Base-by-base conservation (phyloP, 2,888 invertebrate genomes). In the Amphipoea oculea region DNA sequence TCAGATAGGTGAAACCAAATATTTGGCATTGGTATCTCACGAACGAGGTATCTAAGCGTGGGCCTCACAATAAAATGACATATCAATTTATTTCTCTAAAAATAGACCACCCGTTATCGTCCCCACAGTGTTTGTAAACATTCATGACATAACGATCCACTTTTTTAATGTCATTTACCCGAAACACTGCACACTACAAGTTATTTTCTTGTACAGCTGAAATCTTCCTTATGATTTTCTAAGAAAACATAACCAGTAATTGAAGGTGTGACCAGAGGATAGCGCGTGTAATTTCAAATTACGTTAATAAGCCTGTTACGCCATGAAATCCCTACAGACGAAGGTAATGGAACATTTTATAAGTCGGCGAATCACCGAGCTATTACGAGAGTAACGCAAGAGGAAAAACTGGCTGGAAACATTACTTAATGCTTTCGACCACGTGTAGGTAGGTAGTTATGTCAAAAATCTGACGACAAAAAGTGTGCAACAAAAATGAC, bases 101-200 rank as follows among this genome's bases (percentile, higher is more conserved):
- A 83, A 89, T 89, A 89, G 78, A 76, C 75, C 69, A 69, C 40
- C 51, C 48, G 84, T 83, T 87, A 86, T 85, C 83, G 83, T 85
- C 62, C 75, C 51, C 73, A 65, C 80, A 81, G 23, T 89, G 88
- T 89, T 89, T 81, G 84, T 88, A 89, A 89, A 89, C 86, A 89
- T 70, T 81, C 17, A 76, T 89, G 79, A 88, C 82, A 83, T 81
- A 79, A 89, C 65, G 12, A 54, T 62, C 66, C 51, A 86, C 74
- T 78, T 89, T 85, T 81, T 66, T 69, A 82, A 84, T 83, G 57
- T 71, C 77, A 65, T 81, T 81, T 81, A 54, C 76, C 78, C 70
- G 57, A 60, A 75, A 45, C 40, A 75, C 14, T 48, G 51, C 17
- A 60, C 14, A 42, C 6, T 51, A 73, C 36, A 81, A 29, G 23